phyloP scores from a whole-genome alignment of 2,888 invertebrate genomes.

The Volucella inanis region DNA sequence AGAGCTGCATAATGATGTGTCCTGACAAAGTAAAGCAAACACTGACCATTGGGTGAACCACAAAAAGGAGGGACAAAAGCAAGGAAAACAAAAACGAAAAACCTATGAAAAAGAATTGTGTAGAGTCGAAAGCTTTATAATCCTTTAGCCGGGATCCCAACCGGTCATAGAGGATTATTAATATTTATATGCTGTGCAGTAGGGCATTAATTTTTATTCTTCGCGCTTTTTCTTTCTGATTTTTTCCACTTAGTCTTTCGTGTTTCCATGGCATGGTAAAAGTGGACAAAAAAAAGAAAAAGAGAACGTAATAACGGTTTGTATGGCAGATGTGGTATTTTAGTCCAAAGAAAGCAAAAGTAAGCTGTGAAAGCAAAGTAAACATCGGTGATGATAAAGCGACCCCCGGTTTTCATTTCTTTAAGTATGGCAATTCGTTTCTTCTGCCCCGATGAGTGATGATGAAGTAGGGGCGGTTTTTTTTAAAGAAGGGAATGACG shows the following conservation, averaged over 20 bases:
- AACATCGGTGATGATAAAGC: slow-evolving; percentile 57
- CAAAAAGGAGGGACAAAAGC: not conserved
- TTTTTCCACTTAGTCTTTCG: slow-evolving; percentile 40
- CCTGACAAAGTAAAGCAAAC: slow-evolving; percentile 8
- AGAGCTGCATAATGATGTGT: slow-evolving; percentile 34
- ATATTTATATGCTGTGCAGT: slow-evolving; percentile 72
- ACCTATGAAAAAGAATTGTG: slow-evolving; percentile 5
- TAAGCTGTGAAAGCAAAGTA: slow-evolving; percentile 62
- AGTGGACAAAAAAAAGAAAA: slow-evolving; percentile 2
- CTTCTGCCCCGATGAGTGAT: slow-evolving; percentile 46
- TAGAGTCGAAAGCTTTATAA: slow-evolving; percentile 32
- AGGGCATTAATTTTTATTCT: slow-evolving; percentile 47
- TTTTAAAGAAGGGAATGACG: slow-evolving; percentile 10
- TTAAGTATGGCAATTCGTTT: slow-evolving; percentile 29
- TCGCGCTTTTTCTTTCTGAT: slow-evolving; percentile 12
- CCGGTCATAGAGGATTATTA: slow-evolving; percentile 65
- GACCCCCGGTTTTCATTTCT: slow-evolving; percentile 38
- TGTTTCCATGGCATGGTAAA: slow-evolving; percentile 14
- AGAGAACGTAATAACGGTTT: not conserved
- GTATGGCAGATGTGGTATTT: slow-evolving; percentile 46
- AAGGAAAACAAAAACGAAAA: slow-evolving; percentile 8
- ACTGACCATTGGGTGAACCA: slow-evolving; percentile 9
- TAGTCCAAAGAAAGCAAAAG: slow-evolving; percentile 37
- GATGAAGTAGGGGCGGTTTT: not conserved
- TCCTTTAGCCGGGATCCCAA: slow-evolving; percentile 37